These are phyloP conservation scores for Psephotus haematonotus DNA, from an alignment of 2,113 vertebrate species.

Conservation along the genomic window DNA sequence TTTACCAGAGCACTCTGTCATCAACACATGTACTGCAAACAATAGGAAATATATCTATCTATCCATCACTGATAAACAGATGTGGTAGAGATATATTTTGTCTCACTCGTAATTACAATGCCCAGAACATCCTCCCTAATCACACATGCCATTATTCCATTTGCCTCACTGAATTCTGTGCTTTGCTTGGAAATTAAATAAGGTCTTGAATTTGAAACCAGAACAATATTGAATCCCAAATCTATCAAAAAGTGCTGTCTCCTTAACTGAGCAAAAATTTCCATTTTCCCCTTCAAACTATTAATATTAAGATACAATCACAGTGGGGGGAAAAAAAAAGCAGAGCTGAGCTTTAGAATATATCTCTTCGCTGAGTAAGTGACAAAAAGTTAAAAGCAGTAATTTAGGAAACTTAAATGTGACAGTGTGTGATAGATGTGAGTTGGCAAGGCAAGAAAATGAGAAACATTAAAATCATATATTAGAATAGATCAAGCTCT, in stretches of 20 bases:
- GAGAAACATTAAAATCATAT: conserved; percentile 86
- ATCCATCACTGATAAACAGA: conserved; percentile 33
- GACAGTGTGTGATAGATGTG: conserved; percentile 84
- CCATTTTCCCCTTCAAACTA: conserved; percentile 64
- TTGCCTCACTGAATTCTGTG: conserved; percentile 30
- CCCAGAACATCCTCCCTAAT: background rate
- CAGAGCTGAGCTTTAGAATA: conserved; percentile 65
- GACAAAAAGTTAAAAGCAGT: conserved; percentile 85
- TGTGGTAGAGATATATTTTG: background rate
- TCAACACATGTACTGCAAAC: background rate
- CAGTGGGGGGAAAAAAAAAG: background rate
- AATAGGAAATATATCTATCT: conserved; percentile 17
- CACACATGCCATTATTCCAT: conserved; percentile 12
- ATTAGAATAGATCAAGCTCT: conserved; percentile 85
- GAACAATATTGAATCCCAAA: conserved; percentile 60
- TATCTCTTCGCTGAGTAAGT: conserved; percentile 76
- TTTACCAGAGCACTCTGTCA: background rate
- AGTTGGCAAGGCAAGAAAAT: conserved; percentile 80
- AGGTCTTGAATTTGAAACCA: conserved; percentile 59
- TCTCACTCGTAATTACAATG: conserved; percentile 7
- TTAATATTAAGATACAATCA: conserved; percentile 77
- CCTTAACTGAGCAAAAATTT: conserved; percentile 64
- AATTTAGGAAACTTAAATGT: conserved; percentile 84
- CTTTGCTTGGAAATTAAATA: conserved; percentile 63
- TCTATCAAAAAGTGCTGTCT: conserved; percentile 63